Base-by-base conservation (phyloP, 1,140 invertebrate genomes). In the Drosophila sp. region DNA sequence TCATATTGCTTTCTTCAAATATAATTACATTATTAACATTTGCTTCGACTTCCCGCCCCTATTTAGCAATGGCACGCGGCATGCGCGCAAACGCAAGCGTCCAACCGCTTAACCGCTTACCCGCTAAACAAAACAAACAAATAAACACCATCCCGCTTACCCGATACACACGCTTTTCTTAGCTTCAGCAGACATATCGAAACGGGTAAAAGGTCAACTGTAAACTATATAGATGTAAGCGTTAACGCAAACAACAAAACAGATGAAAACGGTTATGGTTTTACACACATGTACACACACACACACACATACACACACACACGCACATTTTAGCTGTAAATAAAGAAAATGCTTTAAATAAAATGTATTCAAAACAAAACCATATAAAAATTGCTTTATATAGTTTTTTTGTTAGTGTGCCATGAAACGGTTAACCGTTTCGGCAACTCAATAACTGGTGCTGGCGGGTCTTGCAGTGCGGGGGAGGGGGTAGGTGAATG, bases 41-140 rank as follows among this genome's bases (percentile, higher is more conserved):
- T 69, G 79, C 76, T 80, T 83, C 71, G 81, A 56, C 69, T 84
- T 84, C 32, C 32, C 51, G 16, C 8, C 50, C 29, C 9, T 45
- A 57, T 75, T 70, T 89, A 87, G 82, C 72, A 87, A 87, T 87
- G 82, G 64, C 67, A 87, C 75, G 78, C 78, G 82, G 67, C 78
- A 73, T 78, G 78, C 81, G 48, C 81, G 77, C 62, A 78, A 86
- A 69, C 70, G 57, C 63, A 76, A 76, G 45, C 78, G 66, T 36
- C 50, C 75, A 73, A 78, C 63, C 38, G 81, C 78, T 82, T 72
- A 86, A 73, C 66, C 61, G 76, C 76, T 75, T 71, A 75, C 65
- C 74, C 65, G 78, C 56, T 74, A 61, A 72, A 64, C 48, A 29
- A 63, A 63, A 73, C 38, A 50, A 11, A 62, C 16, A 45, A 50